Percentiles rank a stretch among this genome's conserved stretches.
Evolutionary conservation across 2,113 vertebrate species (phyloP).

Genomic region (Rhea pennata): DNA sequence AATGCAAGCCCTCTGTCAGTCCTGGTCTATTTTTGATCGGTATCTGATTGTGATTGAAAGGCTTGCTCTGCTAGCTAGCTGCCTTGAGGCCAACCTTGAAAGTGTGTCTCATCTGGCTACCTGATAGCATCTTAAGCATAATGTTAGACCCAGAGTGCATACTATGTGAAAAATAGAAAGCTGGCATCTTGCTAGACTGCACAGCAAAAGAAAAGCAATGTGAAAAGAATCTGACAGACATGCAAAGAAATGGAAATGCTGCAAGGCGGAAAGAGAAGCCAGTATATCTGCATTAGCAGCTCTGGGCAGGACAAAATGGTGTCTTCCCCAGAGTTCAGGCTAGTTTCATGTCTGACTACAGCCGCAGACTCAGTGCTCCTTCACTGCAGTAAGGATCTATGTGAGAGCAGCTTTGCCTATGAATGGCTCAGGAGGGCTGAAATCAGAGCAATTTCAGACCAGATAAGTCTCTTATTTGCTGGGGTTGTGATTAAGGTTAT

Average conservation of each 20-base stretch:
- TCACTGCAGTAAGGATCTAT: neutral
- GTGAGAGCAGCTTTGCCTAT: neutral
- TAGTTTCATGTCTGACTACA: neutral
- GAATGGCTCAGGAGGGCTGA: neutral
- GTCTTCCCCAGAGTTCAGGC: neutral
- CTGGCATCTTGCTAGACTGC: constrained; percentile 4
- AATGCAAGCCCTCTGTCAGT: neutral
- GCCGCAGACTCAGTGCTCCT: neutral
- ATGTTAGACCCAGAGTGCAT: neutral
- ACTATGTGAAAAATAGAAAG: neutral
- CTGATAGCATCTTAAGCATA: constrained; percentile 10
- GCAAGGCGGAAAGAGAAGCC: neutral
- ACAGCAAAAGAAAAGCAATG: neutral
- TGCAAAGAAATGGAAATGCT: neutral
- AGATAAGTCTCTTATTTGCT: neutral
- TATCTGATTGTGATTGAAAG: constrained; percentile 62
- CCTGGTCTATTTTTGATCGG: constrained; percentile 53
- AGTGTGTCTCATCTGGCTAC: constrained; percentile 11
- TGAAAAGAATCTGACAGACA: neutral
- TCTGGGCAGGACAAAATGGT: neutral
- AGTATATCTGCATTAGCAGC: neutral
- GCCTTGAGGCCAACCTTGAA: constrained; percentile 69
- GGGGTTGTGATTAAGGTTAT: neutral
- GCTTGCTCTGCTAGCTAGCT: constrained; percentile 22
- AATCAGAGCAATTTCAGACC: neutral